These are phyloP conservation scores for Leptopterna dolabrata DNA, from an alignment of 2,888 invertebrate species.

Conservation along the genomic window DNA sequence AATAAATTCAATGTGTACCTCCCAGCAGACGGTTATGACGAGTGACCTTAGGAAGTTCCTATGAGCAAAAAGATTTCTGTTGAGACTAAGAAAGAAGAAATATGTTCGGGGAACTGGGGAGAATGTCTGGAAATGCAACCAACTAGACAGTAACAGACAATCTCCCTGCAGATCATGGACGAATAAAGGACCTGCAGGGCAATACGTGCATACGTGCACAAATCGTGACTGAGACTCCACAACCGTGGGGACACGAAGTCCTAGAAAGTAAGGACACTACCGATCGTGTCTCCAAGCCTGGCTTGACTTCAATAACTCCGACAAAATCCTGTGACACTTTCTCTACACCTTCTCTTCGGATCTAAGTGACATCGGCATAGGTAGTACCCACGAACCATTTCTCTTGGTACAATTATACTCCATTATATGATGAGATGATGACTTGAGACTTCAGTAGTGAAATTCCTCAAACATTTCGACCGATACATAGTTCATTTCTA, in stretches of 20 bases:
- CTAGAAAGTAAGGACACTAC: conserved; percentile 35
- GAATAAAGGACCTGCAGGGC: neutral
- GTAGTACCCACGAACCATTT: neutral
- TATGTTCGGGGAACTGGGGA: neutral
- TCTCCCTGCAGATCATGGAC: neutral
- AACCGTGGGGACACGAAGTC: conserved; percentile 14
- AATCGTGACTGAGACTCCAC: neutral
- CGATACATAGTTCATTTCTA: neutral
- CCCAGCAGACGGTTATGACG: too few relatives aligned
- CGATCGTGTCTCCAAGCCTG: conserved; percentile 29
- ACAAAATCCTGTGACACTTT: conserved; percentile 22
- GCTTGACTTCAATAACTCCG: conserved; percentile 1
- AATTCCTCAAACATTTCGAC: neutral
- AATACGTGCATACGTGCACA: neutral
- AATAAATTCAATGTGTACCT: too few relatives aligned
- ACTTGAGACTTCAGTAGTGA: neutral
- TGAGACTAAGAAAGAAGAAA: neutral
- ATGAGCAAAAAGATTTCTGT: too few relatives aligned
- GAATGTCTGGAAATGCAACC: neutral
- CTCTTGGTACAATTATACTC: neutral
- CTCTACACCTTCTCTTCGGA: neutral
- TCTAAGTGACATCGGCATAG: neutral
- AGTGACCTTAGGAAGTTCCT: too few relatives aligned
- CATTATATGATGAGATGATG: neutral
- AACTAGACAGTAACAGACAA: neutral